These are phyloP conservation scores for Heliconius congener DNA, from an alignment of 1,140 invertebrate genomes.

Conservation along the genomic window DNA sequence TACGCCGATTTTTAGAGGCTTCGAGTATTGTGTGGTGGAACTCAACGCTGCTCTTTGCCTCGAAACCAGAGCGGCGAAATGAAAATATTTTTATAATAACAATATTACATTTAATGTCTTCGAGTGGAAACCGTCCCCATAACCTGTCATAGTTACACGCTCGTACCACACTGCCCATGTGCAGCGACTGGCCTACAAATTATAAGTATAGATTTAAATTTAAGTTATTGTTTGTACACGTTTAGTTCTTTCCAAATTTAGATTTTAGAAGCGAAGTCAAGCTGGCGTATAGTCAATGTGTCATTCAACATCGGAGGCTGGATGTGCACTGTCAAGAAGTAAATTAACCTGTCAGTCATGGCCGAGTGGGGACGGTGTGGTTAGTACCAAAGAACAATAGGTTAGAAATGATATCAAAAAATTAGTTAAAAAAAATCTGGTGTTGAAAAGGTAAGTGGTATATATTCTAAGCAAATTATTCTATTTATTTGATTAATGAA, in stretches of 20 bases:
- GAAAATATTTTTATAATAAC: too few species aligned
- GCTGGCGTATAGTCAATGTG: constrained; percentile 19
- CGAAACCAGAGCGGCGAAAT: too few species aligned
- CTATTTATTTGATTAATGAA: too few species aligned
- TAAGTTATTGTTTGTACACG: not conserved
- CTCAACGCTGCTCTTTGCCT: too few species aligned
- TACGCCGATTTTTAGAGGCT: too few species aligned
- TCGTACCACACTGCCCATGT: too few species aligned
- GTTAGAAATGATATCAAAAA: constrained; percentile 4
- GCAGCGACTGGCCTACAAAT: too few species aligned
- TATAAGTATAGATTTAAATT: not conserved
- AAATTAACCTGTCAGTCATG: constrained; percentile 35
- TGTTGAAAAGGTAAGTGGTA: not conserved
- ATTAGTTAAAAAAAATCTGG: not conserved
- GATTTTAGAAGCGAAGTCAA: not conserved
- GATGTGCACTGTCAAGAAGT: constrained; percentile 29
- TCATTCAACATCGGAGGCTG: constrained; percentile 32
- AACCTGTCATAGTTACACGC: too few species aligned
- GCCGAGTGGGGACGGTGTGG: constrained; percentile 1
- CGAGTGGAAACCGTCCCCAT: too few species aligned
- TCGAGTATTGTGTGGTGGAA: too few species aligned
- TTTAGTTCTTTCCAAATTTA: not conserved
- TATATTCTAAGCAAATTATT: too few species aligned
- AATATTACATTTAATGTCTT: too few species aligned
- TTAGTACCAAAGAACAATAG: not conserved